These are phyloP conservation scores for Drosophila macrospina DNA, from an alignment of 2,888 invertebrate species.

Conservation along the genomic window DNA sequence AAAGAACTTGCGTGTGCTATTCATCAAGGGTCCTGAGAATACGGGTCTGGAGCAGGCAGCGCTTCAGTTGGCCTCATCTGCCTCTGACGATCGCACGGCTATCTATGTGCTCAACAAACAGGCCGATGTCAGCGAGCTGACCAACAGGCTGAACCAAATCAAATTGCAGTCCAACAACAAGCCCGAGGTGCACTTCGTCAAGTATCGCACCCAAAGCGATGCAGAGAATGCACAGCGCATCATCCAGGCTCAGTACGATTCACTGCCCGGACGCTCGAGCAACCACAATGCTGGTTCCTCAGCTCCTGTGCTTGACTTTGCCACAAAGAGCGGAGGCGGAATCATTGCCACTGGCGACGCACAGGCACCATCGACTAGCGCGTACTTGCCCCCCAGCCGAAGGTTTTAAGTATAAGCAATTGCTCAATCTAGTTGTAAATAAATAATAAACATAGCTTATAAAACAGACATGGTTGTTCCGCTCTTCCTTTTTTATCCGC, in stretches of 20 bases:
- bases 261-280: constrained; percentile 71
- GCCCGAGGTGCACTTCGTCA: constrained; percentile 83
- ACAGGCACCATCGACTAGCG: constrained; percentile 52
- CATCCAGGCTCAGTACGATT: constrained; percentile 82
- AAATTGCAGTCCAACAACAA: constrained; percentile 65
- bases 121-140: constrained; percentile 75
- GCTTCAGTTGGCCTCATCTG: constrained; percentile 76
- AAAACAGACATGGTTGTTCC: not conserved
- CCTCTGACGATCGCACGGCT: constrained; percentile 80
- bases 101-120: constrained; percentile 83
- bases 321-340: constrained; percentile 48
- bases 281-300: constrained; percentile 71
- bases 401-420: constrained; percentile 59
- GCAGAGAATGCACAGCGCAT: constrained; percentile 81
- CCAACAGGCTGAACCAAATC: constrained; percentile 72
- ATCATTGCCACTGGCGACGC: constrained; percentile 27
- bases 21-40: constrained; percentile 84
- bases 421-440: constrained; percentile 24
- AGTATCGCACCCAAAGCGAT: constrained; percentile 82
- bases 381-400: constrained; percentile 75
- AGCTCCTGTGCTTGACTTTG: constrained; percentile 78
- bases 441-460: constrained; percentile 40
- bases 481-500: not conserved
- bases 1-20: constrained; percentile 81
- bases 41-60: constrained; percentile 79